These are phyloP conservation scores for Glossophaga mutica DNA, from an alignment of 2,797 vertebrate species.

Conservation along the genomic window DNA sequence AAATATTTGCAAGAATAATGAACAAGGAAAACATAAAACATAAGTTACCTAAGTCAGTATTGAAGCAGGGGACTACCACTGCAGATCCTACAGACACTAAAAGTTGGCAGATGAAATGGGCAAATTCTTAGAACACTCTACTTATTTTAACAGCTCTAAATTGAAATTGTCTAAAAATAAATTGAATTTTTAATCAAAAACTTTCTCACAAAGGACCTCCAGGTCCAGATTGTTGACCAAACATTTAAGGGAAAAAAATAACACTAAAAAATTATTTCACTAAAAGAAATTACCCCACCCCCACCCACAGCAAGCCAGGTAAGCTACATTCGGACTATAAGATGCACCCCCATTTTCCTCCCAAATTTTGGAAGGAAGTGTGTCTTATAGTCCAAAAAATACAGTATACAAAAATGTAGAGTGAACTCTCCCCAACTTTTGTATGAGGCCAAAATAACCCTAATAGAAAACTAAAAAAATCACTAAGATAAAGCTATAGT, in stretches of 20 bases:
- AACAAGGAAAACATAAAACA: conserved; percentile 3
- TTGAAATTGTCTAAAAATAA: not conserved
- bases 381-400: too few relatives aligned
- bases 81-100: not conserved
- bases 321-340: too few relatives aligned
- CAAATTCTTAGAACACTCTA: not conserved
- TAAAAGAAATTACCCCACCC: not conserved
- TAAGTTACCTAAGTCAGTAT: not conserved
- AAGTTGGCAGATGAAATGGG: not conserved
- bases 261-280: not conserved
- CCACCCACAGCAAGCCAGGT: too few relatives aligned
- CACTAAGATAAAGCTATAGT: not conserved
- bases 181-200: not conserved
- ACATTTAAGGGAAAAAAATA: not conserved
- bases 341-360: too few relatives aligned
- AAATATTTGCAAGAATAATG: not conserved
- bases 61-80: not conserved
- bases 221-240: not conserved
- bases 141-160: not conserved
- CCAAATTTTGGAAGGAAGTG: too few relatives aligned
- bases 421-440: not conserved
- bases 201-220: not conserved
- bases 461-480: not conserved
- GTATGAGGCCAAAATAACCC: not conserved
- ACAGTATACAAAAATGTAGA: not conserved